Percentiles rank a stretch among this genome's conserved stretches.
Evolutionary conservation across 1,140 invertebrate species (phyloP).

Genomic region (Vanessa tameamea): DNA sequence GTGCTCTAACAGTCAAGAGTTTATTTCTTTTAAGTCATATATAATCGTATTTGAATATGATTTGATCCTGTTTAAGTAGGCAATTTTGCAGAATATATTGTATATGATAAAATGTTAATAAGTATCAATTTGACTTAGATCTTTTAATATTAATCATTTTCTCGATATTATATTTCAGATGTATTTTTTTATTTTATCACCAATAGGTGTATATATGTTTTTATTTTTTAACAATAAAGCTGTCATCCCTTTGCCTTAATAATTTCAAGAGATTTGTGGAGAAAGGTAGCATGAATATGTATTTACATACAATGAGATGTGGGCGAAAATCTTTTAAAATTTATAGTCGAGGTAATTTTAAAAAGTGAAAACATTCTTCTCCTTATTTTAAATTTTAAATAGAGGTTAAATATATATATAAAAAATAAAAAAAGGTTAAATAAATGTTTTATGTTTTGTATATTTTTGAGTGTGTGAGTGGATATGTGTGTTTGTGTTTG

Average conservation of each 20-base stretch:
- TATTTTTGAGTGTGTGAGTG: too few species aligned
- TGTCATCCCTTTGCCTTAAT: not conserved
- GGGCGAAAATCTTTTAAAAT: slow-evolving; percentile 18
- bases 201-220: not conserved
- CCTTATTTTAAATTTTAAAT: too few species aligned
- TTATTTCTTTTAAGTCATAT: not conserved
- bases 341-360: too few species aligned
- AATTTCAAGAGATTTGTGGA: slow-evolving; percentile 15
- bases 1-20: not conserved
- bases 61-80: slow-evolving; percentile 5
- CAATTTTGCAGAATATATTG: not conserved
- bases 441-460: too few species aligned
- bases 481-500: too few species aligned
- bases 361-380: too few species aligned
- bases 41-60: slow-evolving; percentile 4
- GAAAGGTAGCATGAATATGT: slow-evolving; percentile 26
- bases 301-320: slow-evolving; percentile 43
- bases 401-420: too few species aligned
- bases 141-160: not conserved
- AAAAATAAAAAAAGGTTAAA: too few species aligned
- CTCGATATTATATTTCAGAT: too few species aligned
- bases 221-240: not conserved
- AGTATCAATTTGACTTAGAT: not conserved
- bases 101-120: not conserved
- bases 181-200: too few species aligned